phyloP scores from a whole-genome alignment of 2,888 invertebrate genomes.

The Vesta saturnalis region DNA sequence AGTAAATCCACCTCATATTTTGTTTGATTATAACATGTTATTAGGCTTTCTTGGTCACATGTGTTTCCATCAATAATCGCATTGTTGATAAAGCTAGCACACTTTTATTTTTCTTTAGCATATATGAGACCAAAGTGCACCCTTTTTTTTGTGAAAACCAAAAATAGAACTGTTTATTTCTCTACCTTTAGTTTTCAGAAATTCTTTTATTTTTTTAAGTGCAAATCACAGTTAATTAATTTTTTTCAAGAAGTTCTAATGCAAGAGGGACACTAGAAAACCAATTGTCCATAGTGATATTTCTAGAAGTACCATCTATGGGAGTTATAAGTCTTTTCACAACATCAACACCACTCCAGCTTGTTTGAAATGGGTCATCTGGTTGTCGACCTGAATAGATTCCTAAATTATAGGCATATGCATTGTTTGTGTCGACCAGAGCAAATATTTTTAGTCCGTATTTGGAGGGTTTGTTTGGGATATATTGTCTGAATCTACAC shows the following conservation, averaged over 20 bases:
- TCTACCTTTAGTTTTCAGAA: neutral
- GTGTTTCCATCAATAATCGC: too few species aligned
- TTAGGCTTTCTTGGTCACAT: too few species aligned
- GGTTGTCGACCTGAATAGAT: neutral
- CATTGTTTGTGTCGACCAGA: neutral
- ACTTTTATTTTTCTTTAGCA: neutral
- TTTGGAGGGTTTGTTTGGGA: constrained; percentile 3
- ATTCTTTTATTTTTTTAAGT: neutral
- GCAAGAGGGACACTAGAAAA: neutral
- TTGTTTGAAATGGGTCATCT: neutral
- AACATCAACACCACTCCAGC: neutral
- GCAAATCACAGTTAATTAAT: neutral
- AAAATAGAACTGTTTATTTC: too few species aligned
- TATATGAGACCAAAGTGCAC: neutral
- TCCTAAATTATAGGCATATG: constrained; percentile 3
- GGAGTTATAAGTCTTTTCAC: neutral
- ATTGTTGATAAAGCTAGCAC: neutral
- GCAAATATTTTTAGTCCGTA: constrained; percentile 9
- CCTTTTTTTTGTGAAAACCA: neutral
- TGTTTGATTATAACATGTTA: too few species aligned
- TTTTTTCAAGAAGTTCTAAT: neutral
- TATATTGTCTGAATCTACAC: neutral
- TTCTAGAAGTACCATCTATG: neutral
- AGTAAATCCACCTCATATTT: too few species aligned
- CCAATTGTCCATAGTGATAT: too few species aligned